phyloP scores from a whole-genome alignment of 2,888 invertebrate species.

The Exephanes ischioxanthus region DNA sequence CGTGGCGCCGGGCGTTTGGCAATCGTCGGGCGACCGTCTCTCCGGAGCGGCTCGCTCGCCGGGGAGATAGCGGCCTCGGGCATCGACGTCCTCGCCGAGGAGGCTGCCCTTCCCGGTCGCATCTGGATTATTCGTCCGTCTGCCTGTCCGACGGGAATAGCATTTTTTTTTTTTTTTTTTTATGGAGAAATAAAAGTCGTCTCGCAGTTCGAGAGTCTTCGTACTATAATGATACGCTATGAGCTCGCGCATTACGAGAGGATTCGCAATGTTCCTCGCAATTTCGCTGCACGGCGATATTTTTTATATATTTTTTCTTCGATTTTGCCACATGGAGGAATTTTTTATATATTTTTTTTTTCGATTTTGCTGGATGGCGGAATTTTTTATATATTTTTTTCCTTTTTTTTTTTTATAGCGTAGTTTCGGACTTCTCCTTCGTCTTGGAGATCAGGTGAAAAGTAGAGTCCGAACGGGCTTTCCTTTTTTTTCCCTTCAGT shows the following conservation, averaged over 20 bases:
- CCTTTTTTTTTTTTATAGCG: not conserved
- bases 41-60: conserved; percentile 39
- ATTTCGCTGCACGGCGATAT: not conserved
- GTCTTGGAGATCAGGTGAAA: not conserved
- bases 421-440: not conserved
- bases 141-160: not conserved
- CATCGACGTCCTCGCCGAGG: conserved; percentile 10
- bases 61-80: conserved; percentile 63
- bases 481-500: not conserved
- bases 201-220: not conserved
- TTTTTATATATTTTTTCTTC: not conserved
- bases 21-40: conserved; percentile 61
- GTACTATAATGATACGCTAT: not conserved
- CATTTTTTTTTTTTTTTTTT: too few relatives aligned
- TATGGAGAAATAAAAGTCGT: not conserved
- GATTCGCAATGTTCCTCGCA: conserved; percentile 57
- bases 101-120: conserved; percentile 25
- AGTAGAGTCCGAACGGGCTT: not conserved
- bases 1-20: conserved; percentile 62
- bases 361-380: not conserved
- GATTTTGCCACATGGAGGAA: not conserved
- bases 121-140: conserved; percentile 16
- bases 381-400: not conserved
- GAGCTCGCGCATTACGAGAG: conserved; percentile 58
- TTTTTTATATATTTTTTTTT: not conserved